Percentiles rank a stretch among this genome's conserved stretches.
phyloP scores from a whole-genome alignment of 2,888 invertebrate genomes.

The Lottia scabra region DNA sequence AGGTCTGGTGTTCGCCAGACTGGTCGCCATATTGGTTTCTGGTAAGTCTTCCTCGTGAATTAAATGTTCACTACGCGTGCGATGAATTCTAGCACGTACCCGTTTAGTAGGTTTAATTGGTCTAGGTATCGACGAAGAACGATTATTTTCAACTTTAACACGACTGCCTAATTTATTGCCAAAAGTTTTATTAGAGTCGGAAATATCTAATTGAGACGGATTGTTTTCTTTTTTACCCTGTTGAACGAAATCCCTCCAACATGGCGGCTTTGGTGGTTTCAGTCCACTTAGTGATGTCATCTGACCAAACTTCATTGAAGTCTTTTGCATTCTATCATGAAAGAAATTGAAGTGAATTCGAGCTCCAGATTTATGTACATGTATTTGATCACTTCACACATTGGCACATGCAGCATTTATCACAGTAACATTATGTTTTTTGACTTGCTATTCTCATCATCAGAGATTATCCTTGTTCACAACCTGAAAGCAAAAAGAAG shows the following conservation, averaged over 20 bases:
- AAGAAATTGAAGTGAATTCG: no score
- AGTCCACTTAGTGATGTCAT: slow-evolving; percentile 20
- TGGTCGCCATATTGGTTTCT: slow-evolving; percentile 48
- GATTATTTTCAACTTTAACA: slow-evolving; percentile 12
- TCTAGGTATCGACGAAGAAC: slow-evolving; percentile 16
- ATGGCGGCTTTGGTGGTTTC: slow-evolving; percentile 60
- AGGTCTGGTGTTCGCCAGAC: slow-evolving; percentile 55
- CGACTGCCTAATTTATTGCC: slow-evolving; percentile 18
- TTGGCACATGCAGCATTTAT: no score
- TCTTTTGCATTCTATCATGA: slow-evolving; percentile 21
- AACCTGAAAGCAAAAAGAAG: no score
- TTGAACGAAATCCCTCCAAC: slow-evolving; percentile 58
- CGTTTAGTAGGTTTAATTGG: slow-evolving; percentile 42
- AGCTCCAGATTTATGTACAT: no score
- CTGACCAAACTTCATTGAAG: slow-evolving; percentile 12
- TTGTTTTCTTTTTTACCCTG: slow-evolving; percentile 8
- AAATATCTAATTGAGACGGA: slow-evolving; percentile 1
- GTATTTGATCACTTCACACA: no score
- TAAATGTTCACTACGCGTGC: slow-evolving; percentile 58
- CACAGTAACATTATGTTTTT: no score
- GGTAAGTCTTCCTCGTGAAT: slow-evolving; percentile 58
- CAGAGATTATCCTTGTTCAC: no score
- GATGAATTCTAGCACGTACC: slow-evolving; percentile 53
- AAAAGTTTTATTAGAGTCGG: slow-evolving; percentile 12
- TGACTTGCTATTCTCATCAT: no score